phyloP scores from a whole-genome alignment of 30 jellyfish, hydroid and myxozoan species.

The Chrysaora quinquecirrha region DNA sequence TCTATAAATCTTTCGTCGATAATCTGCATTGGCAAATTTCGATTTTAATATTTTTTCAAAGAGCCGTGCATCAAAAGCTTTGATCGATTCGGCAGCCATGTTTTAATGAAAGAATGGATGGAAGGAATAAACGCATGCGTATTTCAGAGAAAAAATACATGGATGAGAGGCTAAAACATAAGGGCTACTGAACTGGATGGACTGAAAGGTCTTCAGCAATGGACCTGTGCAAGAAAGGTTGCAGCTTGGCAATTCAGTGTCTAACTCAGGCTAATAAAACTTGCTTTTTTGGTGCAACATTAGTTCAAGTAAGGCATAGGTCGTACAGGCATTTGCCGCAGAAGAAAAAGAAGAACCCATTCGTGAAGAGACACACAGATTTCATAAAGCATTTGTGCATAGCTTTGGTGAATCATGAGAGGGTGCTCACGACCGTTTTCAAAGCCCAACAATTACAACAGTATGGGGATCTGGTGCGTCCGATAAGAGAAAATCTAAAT shows the following conservation, averaged over 20 bases:
- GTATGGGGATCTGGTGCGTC: slow-evolving; percentile 91
- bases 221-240: neutral
- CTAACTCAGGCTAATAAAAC: neutral
- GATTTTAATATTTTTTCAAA: slow-evolving; percentile 77
- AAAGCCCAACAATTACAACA: slow-evolving; percentile 77
- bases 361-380: slow-evolving; percentile 85
- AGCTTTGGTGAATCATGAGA: slow-evolving; percentile 86
- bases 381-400: slow-evolving; percentile 88
- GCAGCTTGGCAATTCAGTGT: neutral
- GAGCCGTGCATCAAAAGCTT: slow-evolving; percentile 59
- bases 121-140: neutral
- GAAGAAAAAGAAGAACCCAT: slow-evolving; percentile 62
- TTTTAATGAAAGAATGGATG: neutral
- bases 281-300: neutral
- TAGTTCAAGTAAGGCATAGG: slow-evolving; percentile 39
- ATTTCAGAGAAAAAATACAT: neutral
- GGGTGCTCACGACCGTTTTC: slow-evolving; percentile 75
- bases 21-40: slow-evolving; percentile 39
- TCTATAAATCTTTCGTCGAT: slow-evolving; percentile 61
- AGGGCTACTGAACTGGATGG: too few relatives aligned
- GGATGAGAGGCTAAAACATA: too few relatives aligned
- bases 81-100: slow-evolving; percentile 65
- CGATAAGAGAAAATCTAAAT: too few relatives aligned
- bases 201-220: too few relatives aligned
- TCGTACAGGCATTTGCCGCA: slow-evolving; percentile 42